phyloP scores from a whole-genome alignment of 2,113 vertebrate species.

The Microtus oregoni region DNA sequence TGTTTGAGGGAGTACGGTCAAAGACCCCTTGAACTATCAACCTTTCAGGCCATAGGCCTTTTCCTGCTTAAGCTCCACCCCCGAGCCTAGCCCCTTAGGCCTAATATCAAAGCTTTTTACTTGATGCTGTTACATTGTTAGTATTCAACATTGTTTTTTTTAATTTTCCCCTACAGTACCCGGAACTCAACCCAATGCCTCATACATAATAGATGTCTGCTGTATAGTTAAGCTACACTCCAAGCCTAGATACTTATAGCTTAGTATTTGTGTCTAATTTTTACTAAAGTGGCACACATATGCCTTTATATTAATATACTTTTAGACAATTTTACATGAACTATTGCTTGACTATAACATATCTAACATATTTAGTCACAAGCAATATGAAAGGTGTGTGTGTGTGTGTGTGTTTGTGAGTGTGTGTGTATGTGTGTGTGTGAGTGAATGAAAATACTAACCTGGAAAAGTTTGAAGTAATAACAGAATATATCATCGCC shows the following conservation, averaged over 20 bases:
- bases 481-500: slow-evolving; percentile 97
- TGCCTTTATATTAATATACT: not conserved
- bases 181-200: not conserved
- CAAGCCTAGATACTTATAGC: not conserved
- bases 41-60: not conserved
- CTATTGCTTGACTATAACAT: not conserved
- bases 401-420: no score
- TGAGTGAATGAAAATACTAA: slow-evolving; percentile 84
- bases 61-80: not conserved
- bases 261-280: slow-evolving; percentile 6
- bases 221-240: not conserved
- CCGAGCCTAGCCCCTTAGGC: not conserved
- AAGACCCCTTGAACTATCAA: not conserved
- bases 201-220: not conserved
- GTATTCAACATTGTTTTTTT: not conserved
- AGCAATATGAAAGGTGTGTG: not conserved
- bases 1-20: not conserved
- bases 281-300: not conserved
- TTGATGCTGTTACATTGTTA: not conserved
- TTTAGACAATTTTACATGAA: slow-evolving; percentile 34
- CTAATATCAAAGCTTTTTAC: not conserved
- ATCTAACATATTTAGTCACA: not conserved
- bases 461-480: slow-evolving; percentile 97
- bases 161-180: not conserved
- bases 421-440: not conserved